Evolutionary conservation across 2,888 invertebrate species (phyloP), one percentile per base, ranked within the genome.

Genomic region (Metalampra italica): DNA sequence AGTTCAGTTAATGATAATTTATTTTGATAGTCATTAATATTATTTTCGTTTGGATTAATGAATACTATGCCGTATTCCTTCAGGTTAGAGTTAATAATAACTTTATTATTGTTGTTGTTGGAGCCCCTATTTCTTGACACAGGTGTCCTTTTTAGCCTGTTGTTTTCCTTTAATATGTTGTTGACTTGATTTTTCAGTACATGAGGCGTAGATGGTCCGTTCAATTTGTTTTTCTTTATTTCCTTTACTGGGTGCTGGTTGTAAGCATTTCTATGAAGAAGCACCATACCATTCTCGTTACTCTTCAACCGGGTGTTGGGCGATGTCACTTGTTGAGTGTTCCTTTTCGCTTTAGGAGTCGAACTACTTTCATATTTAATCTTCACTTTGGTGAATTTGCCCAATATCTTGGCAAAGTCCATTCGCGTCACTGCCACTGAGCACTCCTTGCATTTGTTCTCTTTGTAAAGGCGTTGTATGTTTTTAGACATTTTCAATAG

Each of bases 321-420:
- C 9, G 76, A 65, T 11, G 62, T 51, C 9, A 56, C 47, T 41
- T 57, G 63, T 13, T 61, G 53, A 13, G 56, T 59, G 39, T 43
- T 51, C 29, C 13, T 71, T 62, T 78, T 79, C 43, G 70, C 55
- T 71, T 78, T 83, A 7, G 77, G 65, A 7, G 78, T 66, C 5
- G 75, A 62, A 61, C 68, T 77, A 51, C 74, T 84, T 69, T 88
- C 88, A 62, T 86, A 89, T 52, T 89, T 85, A 42, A 89, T 88
- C 67, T 88, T 89, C 1, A 89, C 89, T 71, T 87, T 88, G 7
- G 87, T 89, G 64, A 86, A 88, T 78, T 83, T 89, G 53, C 89
- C 89, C 51, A 89, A 68, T 57, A 89, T 88, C 69, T 83, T 89
- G 52, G 84, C 87, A 74, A 89, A 89, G 67, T 90, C 86, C 88